Evolutionary conservation across 2,888 invertebrate species (phyloP).

Genomic region (Polydesmus complanatus): DNA sequence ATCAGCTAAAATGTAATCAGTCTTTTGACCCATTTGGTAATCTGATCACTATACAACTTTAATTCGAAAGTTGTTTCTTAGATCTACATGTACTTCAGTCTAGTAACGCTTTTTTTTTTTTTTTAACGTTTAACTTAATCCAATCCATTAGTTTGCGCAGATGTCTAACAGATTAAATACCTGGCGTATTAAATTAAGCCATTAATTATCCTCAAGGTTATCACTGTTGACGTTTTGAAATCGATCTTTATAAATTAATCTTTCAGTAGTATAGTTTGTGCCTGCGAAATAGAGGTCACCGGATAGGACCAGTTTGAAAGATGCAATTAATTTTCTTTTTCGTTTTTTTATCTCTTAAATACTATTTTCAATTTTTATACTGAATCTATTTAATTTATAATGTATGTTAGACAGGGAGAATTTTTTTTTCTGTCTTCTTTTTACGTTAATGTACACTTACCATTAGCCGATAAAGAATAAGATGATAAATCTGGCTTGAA

Average conservation of each 20-base stretch:
- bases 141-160: too few relatives aligned
- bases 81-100: too few relatives aligned
- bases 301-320: background rate
- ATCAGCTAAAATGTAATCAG: too few relatives aligned
- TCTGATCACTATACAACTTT: too few relatives aligned
- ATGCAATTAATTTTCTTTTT: background rate
- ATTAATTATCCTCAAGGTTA: background rate
- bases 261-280: background rate
- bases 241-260: background rate
- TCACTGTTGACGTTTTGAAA: background rate
- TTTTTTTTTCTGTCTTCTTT: too few relatives aligned
- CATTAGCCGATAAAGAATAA: background rate
- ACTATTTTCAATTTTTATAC: background rate
- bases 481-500: background rate
- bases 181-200: background rate
- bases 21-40: too few relatives aligned
- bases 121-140: too few relatives aligned
- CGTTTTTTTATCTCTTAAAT: background rate
- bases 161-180: background rate
- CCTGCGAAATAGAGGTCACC: background rate
- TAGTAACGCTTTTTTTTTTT: too few relatives aligned
- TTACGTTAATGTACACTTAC: too few relatives aligned
- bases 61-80: too few relatives aligned
- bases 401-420: too few relatives aligned
- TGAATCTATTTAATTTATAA: too few relatives aligned